Evolutionary conservation across 1,140 invertebrate species (phyloP).

Genomic region (Hermetia illucens): DNA sequence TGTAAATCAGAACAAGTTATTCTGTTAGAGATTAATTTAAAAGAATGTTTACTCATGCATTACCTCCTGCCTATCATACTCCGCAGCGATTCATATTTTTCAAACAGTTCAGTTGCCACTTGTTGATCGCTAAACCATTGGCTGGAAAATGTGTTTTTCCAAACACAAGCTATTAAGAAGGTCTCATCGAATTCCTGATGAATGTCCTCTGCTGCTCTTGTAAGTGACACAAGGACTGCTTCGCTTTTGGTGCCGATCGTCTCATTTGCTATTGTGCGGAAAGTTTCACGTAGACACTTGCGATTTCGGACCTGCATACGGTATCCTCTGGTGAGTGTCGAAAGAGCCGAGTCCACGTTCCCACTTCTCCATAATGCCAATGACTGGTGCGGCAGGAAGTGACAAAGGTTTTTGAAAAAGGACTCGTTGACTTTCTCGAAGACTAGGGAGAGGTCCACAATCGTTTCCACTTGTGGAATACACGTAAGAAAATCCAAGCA

Average conservation of each 20-base stretch:
- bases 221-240: slow-evolving; percentile 18
- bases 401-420: too few relatives aligned
- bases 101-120: slow-evolving; percentile 19
- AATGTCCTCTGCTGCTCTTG: slow-evolving; percentile 15
- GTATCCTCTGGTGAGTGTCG: too few relatives aligned
- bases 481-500: too few relatives aligned
- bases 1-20: not conserved
- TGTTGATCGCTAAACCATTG: slow-evolving; percentile 27
- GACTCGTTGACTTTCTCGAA: too few relatives aligned
- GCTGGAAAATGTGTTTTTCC: slow-evolving; percentile 25
- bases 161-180: slow-evolving; percentile 13
- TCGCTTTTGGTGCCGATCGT: slow-evolving; percentile 18
- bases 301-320: too few relatives aligned
- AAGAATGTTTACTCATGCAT: slow-evolving; percentile 15
- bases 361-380: too few relatives aligned
- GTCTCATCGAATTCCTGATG: slow-evolving; percentile 15
- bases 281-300: too few relatives aligned
- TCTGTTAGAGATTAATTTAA: not conserved
- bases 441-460: too few relatives aligned
- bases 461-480: too few relatives aligned
- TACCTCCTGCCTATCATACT: slow-evolving; percentile 12
- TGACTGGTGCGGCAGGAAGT: too few relatives aligned
- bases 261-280: slow-evolving; percentile 17
- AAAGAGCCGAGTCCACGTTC: too few relatives aligned
- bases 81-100: slow-evolving; percentile 14